Conservation (phyloP, 2,113 vertebrate species). For the Microtus ochrogaster region DNA sequence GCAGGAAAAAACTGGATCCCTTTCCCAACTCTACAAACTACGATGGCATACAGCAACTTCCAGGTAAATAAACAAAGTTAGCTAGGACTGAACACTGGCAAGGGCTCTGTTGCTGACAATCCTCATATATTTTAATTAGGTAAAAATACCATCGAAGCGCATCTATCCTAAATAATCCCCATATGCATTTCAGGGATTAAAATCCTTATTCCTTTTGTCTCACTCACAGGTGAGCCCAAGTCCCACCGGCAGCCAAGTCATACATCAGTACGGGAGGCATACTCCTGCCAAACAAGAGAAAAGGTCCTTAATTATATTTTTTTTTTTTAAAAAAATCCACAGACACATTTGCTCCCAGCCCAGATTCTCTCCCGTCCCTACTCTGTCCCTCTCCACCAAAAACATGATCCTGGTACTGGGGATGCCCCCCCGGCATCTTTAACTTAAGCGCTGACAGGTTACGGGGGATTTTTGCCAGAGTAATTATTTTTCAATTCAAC, state of each 20-base stretch:
- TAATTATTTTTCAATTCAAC: conserved; percentile 93
- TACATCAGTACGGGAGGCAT: conserved; percentile 56
- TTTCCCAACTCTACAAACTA: conserved; percentile 57
- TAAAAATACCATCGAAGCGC: conserved; percentile 24
- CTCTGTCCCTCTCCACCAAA: conserved; percentile 63
- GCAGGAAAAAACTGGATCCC: neutral
- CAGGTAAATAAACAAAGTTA: conserved; percentile 74
- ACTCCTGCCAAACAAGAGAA: conserved; percentile 58
- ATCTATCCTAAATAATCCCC: conserved; percentile 51
- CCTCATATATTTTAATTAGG: conserved; percentile 74
- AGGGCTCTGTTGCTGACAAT: conserved; percentile 54
- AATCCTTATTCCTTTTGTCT: conserved; percentile 67
- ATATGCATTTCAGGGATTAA: conserved; percentile 64
- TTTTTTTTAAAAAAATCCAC: neutral
- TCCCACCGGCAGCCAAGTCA: conserved; percentile 59
- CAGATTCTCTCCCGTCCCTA: neutral
- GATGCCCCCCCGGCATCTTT: conserved; percentile 88
- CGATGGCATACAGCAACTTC: conserved; percentile 41
- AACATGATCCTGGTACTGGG: conserved; percentile 80
- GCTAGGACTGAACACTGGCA: conserved; percentile 68
- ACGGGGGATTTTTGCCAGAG: conserved; percentile 90
- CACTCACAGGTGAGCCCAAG: conserved; percentile 71
- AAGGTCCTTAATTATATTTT: conserved; percentile 75
- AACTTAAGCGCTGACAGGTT: conserved; percentile 91
- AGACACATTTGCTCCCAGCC: conserved; percentile 36